Conservation (phyloP, 2,113 vertebrate genomes). For the Aythya baeri region DNA sequence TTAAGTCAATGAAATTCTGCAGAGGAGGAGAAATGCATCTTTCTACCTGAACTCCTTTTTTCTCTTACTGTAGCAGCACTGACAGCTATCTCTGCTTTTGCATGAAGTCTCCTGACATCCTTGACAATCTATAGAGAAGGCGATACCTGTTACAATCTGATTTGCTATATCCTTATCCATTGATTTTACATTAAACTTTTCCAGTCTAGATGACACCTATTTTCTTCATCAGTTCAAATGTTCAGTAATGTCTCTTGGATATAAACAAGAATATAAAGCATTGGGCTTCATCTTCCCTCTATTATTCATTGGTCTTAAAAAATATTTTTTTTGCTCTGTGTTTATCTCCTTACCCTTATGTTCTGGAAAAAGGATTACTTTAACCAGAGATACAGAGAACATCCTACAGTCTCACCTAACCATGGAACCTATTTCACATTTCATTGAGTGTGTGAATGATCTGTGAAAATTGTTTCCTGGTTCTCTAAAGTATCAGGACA, state of each 20-base stretch:
- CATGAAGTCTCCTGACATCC: neutral
- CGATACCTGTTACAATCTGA: conserved; percentile 16
- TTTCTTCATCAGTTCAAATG: neutral
- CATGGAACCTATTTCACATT: conserved; percentile 68
- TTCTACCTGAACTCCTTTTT: neutral
- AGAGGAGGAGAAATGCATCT: neutral
- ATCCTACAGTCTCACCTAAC: conserved; percentile 32
- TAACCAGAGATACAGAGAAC: conserved; percentile 3
- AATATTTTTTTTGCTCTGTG: neutral
- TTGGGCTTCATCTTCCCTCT: neutral
- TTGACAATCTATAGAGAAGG: neutral
- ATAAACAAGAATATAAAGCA: neutral
- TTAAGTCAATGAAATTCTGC: conserved; percentile 53
- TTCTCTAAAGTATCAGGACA: conserved; percentile 49
- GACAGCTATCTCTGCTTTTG: neutral
- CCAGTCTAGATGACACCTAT: neutral
- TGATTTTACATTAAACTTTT: neutral
- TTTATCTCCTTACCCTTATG: conserved; percentile 24
- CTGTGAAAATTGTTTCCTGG: conserved; percentile 66
- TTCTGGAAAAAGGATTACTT: neutral
- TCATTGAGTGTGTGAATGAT: conserved; percentile 57
- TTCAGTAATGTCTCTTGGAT: neutral
- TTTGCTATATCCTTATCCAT: neutral
- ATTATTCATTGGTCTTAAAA: neutral
- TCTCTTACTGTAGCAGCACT: neutral